These are phyloP conservation scores for Orthosia gracilis DNA, from an alignment of 2,888 invertebrate genomes.

Conservation along the genomic window DNA sequence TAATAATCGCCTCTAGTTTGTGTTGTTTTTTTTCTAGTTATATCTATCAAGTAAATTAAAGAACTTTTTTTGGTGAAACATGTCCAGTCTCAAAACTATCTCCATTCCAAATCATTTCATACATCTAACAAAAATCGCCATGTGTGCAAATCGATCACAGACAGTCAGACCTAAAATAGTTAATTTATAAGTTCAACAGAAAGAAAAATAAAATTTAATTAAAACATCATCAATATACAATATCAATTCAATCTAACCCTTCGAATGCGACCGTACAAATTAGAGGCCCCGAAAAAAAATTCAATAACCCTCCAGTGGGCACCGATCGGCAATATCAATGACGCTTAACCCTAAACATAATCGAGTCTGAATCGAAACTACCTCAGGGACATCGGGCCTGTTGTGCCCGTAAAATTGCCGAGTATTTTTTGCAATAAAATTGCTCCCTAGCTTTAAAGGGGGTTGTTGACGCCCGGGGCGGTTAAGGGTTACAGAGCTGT, in stretches of 20 bases:
- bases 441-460: constrained; percentile 84
- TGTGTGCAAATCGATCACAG: constrained; percentile 42
- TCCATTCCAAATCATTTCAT: not conserved
- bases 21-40: too few species aligned
- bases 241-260: constrained; percentile 79
- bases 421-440: constrained; percentile 87
- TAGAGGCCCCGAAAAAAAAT: constrained; percentile 84
- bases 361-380: constrained; percentile 90
- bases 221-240: constrained; percentile 73
- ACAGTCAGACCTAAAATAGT: constrained; percentile 18
- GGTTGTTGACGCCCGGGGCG: constrained; percentile 80
- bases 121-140: constrained; percentile 16
- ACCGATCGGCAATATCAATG: constrained; percentile 90
- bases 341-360: constrained; percentile 91
- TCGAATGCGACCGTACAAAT: constrained; percentile 85
- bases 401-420: constrained; percentile 87
- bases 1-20: too few species aligned
- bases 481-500: constrained; percentile 78
- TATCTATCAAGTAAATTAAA: too few species aligned
- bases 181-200: constrained; percentile 36
- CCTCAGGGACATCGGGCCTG: constrained; percentile 88
- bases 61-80: too few species aligned
- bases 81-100: too few species aligned
- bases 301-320: constrained; percentile 87
- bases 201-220: constrained; percentile 75